These are phyloP conservation scores for Drosophila trichaetosa DNA, from an alignment of 2,888 invertebrate genomes.

Conservation along the genomic window DNA sequence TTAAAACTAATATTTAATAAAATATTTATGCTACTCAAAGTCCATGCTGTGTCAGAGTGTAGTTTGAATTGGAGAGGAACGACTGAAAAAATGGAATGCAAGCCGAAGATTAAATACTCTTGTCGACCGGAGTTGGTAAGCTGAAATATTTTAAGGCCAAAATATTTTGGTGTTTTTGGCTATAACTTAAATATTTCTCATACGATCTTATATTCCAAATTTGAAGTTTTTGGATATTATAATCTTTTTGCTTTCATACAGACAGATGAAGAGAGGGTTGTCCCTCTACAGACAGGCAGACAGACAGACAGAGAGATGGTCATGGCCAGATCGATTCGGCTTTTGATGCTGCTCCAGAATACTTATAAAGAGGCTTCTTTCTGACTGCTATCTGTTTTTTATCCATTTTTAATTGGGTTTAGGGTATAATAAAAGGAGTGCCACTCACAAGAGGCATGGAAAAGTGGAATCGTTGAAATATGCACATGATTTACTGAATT, in stretches of 20 bases:
- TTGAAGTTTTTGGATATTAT: neutral
- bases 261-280: neutral
- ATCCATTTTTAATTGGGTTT: neutral
- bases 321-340: neutral
- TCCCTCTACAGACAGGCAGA: neutral
- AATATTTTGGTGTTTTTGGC: neutral
- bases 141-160: no score
- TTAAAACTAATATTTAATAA: neutral
- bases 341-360: neutral
- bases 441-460: conserved; percentile 14
- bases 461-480: conserved; percentile 53
- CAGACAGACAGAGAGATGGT: neutral
- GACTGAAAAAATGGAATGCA: neutral
- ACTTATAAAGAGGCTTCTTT: neutral
- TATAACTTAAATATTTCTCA: neutral
- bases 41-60: neutral
- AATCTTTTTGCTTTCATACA: neutral
- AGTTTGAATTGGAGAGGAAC: neutral
- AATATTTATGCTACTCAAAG: neutral
- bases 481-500: conserved; percentile 71
- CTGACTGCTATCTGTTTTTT: neutral
- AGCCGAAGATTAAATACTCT: neutral
- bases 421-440: conserved; percentile 13
- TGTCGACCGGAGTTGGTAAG: neutral
- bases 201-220: neutral